Base-by-base conservation (phyloP, 2,888 invertebrate genomes). In the Leucophora obtusa region DNA sequence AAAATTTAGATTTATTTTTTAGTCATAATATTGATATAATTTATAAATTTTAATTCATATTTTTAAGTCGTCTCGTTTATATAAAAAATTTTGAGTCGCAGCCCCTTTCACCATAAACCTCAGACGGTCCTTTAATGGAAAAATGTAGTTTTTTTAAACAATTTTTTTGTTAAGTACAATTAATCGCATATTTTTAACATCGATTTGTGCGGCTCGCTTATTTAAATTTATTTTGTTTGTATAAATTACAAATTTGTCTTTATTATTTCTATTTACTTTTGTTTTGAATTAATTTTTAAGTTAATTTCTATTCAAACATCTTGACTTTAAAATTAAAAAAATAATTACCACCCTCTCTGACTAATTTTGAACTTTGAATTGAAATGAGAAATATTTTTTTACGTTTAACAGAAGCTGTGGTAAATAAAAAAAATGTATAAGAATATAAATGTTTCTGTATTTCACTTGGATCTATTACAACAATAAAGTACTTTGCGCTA, bases 1-100 rank as follows among this genome's bases (percentile, higher is more conserved):
- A 95, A 95, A 92, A 88, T 89, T 75, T 89, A 88, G 85, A 83
- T 60, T 35, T 51, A 79, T 72, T 68, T 47, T 59, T 80, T 69
- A 73, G 69, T 78, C 59, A 70, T 60, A 33, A 75, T 60, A 54
- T 47, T 54, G 38, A 35, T 70, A 63, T 63, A 60, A 17, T 53
- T 70, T 0, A 77, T 73, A 54, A 54, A 60, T 51, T 60, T 33
- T 38, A 70, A 63, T 77, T 21, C 18, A 66, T 62, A 77, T 47
- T 73, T 21, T 70, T 80, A 73, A 81, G 81, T 60, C 60, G n/a
- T 62, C 65, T 53, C 58, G 15, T 59, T 53, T 62, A 56, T 56
- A 65, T 9, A 38, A 21, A 38, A 35, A 35, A 1, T 35, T 8
- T 14, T 43, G 14, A 2, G 1, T 18, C 17, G 14, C 28, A 50